phyloP scores from a whole-genome alignment of 1,140 invertebrate genomes.

The Ips nitidus region DNA sequence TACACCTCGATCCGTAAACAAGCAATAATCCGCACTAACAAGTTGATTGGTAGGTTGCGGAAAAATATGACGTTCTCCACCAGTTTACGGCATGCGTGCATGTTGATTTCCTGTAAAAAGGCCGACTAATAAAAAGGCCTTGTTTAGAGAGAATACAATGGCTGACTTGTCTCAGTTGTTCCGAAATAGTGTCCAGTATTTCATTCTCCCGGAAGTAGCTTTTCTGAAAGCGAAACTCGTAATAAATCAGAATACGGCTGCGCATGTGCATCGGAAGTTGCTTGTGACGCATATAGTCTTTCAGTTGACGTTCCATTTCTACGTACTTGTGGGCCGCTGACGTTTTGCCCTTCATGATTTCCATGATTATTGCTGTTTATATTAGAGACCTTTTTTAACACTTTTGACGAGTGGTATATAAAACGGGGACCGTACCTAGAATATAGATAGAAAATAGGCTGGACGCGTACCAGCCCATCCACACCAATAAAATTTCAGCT shows the following conservation, averaged over 20 bases:
- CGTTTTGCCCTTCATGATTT: constrained; percentile 43
- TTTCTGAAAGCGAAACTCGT: constrained; percentile 53
- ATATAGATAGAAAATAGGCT: constrained; percentile 44
- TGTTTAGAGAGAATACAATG: constrained; percentile 31
- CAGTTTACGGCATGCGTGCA: constrained; percentile 53
- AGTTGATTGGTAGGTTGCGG: constrained; percentile 49
- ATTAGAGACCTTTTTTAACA: constrained; percentile 3
- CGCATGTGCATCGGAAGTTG: constrained; percentile 46
- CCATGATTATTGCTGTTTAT: constrained; percentile 42
- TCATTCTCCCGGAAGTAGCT: constrained; percentile 52
- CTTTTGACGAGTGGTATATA: not conserved
- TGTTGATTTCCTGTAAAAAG: constrained; percentile 51
- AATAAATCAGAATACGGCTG: constrained; percentile 45
- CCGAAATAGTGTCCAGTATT: constrained; percentile 54
- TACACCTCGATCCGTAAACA: constrained; percentile 54
- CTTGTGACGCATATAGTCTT: constrained; percentile 50
- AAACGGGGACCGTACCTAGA: constrained; percentile 36
- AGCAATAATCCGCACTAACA: constrained; percentile 50
- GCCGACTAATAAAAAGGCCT: constrained; percentile 2
- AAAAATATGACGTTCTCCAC: constrained; percentile 55
- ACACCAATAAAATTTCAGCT: constrained; percentile 38
- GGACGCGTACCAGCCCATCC: constrained; percentile 42
- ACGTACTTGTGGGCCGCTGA: constrained; percentile 46
- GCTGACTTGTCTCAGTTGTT: constrained; percentile 42
- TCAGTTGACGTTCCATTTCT: constrained; percentile 46